Base-by-base conservation (phyloP, 2,113 vertebrate genomes). In the Oryzias javanicus region DNA sequence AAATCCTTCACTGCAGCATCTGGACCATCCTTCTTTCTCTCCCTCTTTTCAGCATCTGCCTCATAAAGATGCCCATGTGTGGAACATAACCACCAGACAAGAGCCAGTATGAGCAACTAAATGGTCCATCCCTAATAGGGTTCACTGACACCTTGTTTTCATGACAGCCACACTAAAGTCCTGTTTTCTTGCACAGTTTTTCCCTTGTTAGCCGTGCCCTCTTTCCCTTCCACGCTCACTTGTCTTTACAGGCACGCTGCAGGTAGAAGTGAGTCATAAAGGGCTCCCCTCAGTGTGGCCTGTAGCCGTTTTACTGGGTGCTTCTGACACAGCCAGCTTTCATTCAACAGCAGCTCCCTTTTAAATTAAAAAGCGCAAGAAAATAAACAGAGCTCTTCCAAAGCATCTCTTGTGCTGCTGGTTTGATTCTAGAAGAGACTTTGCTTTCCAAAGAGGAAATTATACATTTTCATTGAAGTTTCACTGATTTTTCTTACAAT, bases 201-300 rank as follows among this genome's bases (percentile, higher is more conserved):
- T 42, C 73, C 80, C 80, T 90, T 90, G 87, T 91, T 83, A 78
- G 56, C n/a, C 14, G 44, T 44, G 74, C 47, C 41, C 70, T 81
- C 68, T 63, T 68, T 60, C 60, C 62, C 66, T 49, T 67, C 50
- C 62, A 51, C 49, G 60, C 74, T 61, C 61, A 62, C 65, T 55
- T 76, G 66, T 74, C 76, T 70, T 59, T 59, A 67, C 60, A 35
- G 54, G 77, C 79, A 83, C 84, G 86, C 80, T 60, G 80, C 85
- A 89, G 85, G 89, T 89, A 85, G 67, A 83, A 89, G 79, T 88
- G 80, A 90, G 84, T 91, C 89, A 90, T 81, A 82, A 85, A 87
- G 64, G 79, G 79, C 74, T 78, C 57, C 74, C 79, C 82, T 86
- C 83, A 81, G 68, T 80, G 55, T 77, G 67, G 80, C 80, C 67